These are phyloP conservation scores for Orthonychiurus folsomi DNA, from an alignment of 2,888 invertebrate species.

Conservation along the genomic window DNA sequence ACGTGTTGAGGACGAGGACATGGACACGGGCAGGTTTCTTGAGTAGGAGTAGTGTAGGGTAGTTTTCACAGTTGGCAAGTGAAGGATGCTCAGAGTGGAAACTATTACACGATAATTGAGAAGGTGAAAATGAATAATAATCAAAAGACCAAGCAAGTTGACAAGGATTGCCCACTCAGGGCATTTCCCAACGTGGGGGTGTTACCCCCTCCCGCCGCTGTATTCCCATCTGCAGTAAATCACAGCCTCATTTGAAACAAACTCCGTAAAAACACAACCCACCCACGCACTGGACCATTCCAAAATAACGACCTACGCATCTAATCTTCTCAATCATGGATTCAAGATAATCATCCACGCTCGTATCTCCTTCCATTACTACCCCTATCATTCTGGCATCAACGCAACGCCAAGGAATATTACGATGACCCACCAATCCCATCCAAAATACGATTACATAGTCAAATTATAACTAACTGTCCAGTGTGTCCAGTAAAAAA, in stretches of 20 bases:
- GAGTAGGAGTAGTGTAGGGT: neutral
- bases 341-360: neutral
- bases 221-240: neutral
- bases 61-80: neutral
- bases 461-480: too few relatives aligned
- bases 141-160: neutral
- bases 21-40: neutral
- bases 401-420: too few relatives aligned
- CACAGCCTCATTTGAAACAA: neutral
- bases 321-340: neutral
- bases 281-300: slow-evolving; percentile 7
- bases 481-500: too few relatives aligned
- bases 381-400: neutral
- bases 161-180: neutral
- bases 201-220: slow-evolving; percentile 1
- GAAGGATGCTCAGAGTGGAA: neutral
- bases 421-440: too few relatives aligned
- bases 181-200: slow-evolving; percentile 1
- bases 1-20: neutral
- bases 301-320: slow-evolving; percentile 14
- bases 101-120: neutral
- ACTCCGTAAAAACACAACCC: neutral
- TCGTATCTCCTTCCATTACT: neutral
- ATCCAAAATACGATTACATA: too few relatives aligned
- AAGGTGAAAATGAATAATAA: slow-evolving; percentile 1